phyloP scores from a whole-genome alignment of 2,888 invertebrate genomes.

The Nebria salina region DNA sequence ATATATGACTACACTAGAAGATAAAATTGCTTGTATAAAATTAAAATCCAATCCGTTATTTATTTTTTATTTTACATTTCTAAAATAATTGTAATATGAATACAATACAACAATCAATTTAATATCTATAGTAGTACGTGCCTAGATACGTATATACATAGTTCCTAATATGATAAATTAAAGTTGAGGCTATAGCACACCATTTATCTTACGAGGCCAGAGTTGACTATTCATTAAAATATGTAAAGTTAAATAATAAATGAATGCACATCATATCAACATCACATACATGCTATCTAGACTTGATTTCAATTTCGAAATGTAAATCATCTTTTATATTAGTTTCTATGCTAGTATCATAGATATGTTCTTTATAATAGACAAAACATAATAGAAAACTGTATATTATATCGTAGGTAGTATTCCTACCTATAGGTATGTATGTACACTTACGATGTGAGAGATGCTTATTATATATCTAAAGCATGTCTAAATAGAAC shows the following conservation, averaged over 20 bases:
- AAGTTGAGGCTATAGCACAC: not conserved
- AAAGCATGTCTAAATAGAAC: not conserved
- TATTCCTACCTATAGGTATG: too few species aligned
- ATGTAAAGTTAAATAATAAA: not conserved
- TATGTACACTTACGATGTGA: not conserved
- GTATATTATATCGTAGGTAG: not conserved
- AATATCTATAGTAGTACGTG: not conserved
- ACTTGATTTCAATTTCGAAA: conserved; percentile 1
- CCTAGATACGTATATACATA: not conserved
- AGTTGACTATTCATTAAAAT: conserved; percentile 1
- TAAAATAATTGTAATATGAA: too few species aligned
- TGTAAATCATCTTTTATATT: not conserved
- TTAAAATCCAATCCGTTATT: too few species aligned
- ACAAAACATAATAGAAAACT: not conserved
- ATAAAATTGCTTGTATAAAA: too few species aligned
- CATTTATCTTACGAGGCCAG: not conserved
- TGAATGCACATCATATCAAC: not conserved
- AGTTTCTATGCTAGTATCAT: not conserved
- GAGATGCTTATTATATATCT: not conserved
- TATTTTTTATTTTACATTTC: too few species aligned
- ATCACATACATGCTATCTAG: not conserved
- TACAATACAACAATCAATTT: too few species aligned
- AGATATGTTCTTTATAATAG: not conserved
- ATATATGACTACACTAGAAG: too few species aligned
- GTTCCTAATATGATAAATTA: not conserved